These are phyloP conservation scores for Ormyrus pomaceus DNA, from an alignment of 2,888 invertebrate species.

Conservation along the genomic window DNA sequence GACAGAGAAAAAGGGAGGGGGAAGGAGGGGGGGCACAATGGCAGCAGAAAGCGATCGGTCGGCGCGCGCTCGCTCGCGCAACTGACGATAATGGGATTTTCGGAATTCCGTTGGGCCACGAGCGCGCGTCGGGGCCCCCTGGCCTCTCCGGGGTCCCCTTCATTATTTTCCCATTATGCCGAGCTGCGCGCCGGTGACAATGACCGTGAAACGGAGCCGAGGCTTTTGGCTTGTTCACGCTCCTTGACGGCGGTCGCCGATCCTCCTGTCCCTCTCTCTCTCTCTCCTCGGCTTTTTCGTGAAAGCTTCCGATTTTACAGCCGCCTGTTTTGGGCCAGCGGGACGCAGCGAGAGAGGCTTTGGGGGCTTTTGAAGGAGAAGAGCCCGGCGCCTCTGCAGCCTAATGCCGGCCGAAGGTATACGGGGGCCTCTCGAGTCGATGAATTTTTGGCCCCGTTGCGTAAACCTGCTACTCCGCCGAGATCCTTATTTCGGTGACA, in stretches of 20 bases:
- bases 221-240: not conserved
- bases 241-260: slow-evolving; percentile 20
- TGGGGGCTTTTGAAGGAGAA: too few relatives aligned
- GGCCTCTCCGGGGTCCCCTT: slow-evolving; percentile 33
- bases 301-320: too few relatives aligned
- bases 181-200: slow-evolving; percentile 57
- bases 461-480: too few relatives aligned
- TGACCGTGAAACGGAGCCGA: slow-evolving; percentile 50
- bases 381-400: too few relatives aligned
- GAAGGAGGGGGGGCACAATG: slow-evolving; percentile 4
- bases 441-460: too few relatives aligned
- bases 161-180: slow-evolving; percentile 64
- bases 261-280: not conserved
- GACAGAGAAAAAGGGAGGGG: not conserved
- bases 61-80: not conserved
- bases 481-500: too few relatives aligned
- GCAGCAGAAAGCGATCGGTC: too few relatives aligned
- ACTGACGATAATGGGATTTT: slow-evolving; percentile 63
- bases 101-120: slow-evolving; percentile 56
- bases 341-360: too few relatives aligned
- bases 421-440: too few relatives aligned
- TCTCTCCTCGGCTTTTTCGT: not conserved
- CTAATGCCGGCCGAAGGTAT: too few relatives aligned
- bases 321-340: too few relatives aligned
- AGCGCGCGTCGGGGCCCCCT: slow-evolving; percentile 22